Evolutionary conservation across 2,113 vertebrate species (phyloP), one percentile per base, ranked within the genome.

Genomic region (Forbesichthys agassizii): DNA sequence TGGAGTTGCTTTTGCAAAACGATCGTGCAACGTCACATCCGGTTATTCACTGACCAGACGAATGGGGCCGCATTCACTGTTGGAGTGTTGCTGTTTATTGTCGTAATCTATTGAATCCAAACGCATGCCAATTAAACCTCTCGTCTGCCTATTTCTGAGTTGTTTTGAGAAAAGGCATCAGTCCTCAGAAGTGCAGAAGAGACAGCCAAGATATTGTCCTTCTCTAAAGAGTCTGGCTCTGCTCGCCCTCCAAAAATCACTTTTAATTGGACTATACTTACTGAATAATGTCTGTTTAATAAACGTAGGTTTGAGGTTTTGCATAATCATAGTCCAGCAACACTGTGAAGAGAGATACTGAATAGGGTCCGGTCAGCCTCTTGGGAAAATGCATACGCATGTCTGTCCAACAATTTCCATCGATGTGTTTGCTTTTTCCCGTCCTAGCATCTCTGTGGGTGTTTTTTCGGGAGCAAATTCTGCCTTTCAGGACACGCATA

Each of bases 401-500:
- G 10, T 20, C 48, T 71, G 81, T 69, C 69, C 27, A 0, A 73
- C 53, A 70, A 10, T n/a, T 14, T 58, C 58, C 33, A 51, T n/a
- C 18, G 48, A 5, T 65, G 56, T 71, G 36, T 68, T 72, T 46
- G 18, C 63, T 9, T 64, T 67, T 11, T 65, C 53, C 46, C 62
- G 74, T 74, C 47, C 67, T 60, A 66, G 58, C 14, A 14, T 61
- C 71, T 79, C 60, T 51, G 74, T 69, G 16, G 55, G 51, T 68
- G 60, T 53, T 70, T 48, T 64, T 33, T 58, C 74, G 66, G 57
- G 51, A 16, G 60, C 52, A 78, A 60, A 82, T 83, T 79, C 48
- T 66, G 74, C 81, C 16, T 86, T 84, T 78, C 54, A 8, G 4
- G 1, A 46, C 74, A 77, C 18, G 76, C 81, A 70, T 82, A 90